phyloP scores from a whole-genome alignment of 2,113 vertebrate genomes.

The Indicator maculatus region DNA sequence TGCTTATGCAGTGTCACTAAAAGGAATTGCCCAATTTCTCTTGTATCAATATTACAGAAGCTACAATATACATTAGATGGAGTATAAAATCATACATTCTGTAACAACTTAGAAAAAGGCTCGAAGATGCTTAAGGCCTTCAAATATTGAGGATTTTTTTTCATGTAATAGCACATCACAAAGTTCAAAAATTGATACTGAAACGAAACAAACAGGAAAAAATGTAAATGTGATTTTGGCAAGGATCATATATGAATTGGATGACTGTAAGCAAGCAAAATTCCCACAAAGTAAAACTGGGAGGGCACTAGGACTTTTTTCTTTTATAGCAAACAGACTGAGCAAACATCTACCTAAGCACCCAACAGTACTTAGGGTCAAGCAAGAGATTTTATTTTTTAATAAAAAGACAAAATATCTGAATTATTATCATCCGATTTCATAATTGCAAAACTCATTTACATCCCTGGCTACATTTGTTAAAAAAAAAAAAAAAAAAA shows the following conservation, averaged over 20 bases:
- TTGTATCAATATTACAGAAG: slow-evolving; percentile 50
- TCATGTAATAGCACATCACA: slow-evolving; percentile 53
- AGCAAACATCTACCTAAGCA: slow-evolving; percentile 73
- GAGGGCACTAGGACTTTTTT: slow-evolving; percentile 17
- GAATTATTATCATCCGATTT: slow-evolving; percentile 53
- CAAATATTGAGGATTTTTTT: slow-evolving; percentile 70
- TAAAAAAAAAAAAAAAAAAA: not conserved
- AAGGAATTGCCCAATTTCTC: slow-evolving; percentile 26
- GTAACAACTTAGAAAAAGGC: slow-evolving; percentile 71
- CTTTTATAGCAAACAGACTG: slow-evolving; percentile 55
- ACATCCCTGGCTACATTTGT: slow-evolving; percentile 64
- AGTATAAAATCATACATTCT: slow-evolving; percentile 81
- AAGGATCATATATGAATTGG: not conserved
- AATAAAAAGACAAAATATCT: slow-evolving; percentile 57
- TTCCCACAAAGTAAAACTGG: slow-evolving; percentile 32
- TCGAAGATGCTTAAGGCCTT: slow-evolving; percentile 79
- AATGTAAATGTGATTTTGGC: not conserved
- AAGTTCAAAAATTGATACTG: slow-evolving; percentile 41
- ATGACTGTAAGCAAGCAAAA: slow-evolving; percentile 54
- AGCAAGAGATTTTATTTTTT: slow-evolving; percentile 66
- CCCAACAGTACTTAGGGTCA: slow-evolving; percentile 64
- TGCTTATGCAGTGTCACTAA: slow-evolving; percentile 30
- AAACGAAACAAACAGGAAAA: slow-evolving; percentile 36
- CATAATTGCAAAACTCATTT: slow-evolving; percentile 71
- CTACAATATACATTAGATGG: slow-evolving; percentile 60